Conservation (phyloP, 2,888 invertebrate species). For the Synanthedon vespiformis region DNA sequence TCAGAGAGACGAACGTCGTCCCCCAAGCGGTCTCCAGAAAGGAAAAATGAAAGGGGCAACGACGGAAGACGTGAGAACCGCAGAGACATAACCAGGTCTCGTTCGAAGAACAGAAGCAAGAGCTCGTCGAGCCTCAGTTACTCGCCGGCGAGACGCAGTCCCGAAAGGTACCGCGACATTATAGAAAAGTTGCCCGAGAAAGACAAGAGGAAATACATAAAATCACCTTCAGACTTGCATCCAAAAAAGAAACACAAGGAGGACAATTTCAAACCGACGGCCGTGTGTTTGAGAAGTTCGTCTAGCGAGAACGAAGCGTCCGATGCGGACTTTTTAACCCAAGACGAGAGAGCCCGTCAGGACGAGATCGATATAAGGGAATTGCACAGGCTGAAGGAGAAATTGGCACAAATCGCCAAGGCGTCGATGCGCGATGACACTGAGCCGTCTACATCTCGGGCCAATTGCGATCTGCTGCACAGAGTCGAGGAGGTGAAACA, state of each 20-base stretch:
- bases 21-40: conserved; percentile 13
- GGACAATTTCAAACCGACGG: conserved; percentile 37
- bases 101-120: conserved; percentile 45
- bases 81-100: conserved; percentile 28
- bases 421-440: conserved; percentile 45
- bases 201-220: conserved; percentile 63
- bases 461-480: conserved; percentile 2
- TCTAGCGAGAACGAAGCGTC: conserved; percentile 71
- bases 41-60: conserved; percentile 17
- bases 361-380: conserved; percentile 75
- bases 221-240: conserved; percentile 47
- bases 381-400: conserved; percentile 75
- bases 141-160: conserved; percentile 76
- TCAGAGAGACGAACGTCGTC: conserved; percentile 23
- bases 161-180: conserved; percentile 77
- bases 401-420: conserved; percentile 77
- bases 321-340: conserved; percentile 63
- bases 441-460: conserved; percentile 33
- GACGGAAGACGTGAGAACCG: conserved; percentile 23
- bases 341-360: conserved; percentile 61
- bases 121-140: conserved; percentile 74
- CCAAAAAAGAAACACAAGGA: conserved; percentile 35
- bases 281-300: conserved; percentile 70
- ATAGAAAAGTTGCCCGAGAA: conserved; percentile 69
- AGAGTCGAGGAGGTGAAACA: neutral